phyloP scores from a whole-genome alignment of 2,797 vertebrate species.

The Hippopotamyrus pictus region DNA sequence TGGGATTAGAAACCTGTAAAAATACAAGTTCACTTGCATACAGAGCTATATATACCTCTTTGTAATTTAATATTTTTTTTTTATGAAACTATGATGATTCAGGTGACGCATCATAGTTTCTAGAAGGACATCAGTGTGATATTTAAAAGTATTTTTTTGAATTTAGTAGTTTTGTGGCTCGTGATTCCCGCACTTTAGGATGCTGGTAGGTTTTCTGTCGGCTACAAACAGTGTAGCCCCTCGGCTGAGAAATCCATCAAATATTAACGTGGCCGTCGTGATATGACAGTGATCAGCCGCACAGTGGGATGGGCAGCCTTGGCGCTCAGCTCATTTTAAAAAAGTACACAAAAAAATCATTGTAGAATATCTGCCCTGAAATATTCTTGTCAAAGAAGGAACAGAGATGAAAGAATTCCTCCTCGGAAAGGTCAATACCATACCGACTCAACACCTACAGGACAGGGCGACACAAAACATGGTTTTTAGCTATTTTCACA shows the following conservation, averaged over 20 bases:
- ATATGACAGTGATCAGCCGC: neutral
- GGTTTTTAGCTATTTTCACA: neutral
- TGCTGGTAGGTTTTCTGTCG: neutral
- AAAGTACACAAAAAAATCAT: conserved; percentile 66
- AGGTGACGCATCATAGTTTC: neutral
- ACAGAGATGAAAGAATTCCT: conserved; percentile 63
- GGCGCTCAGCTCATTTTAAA: conserved; percentile 40
- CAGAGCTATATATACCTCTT: neutral
- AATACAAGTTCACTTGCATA: neutral
- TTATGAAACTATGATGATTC: neutral
- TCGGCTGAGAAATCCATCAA: conserved; percentile 8
- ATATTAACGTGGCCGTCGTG: conserved; percentile 1
- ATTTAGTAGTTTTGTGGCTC: neutral
- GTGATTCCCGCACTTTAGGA: neutral
- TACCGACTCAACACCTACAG: conserved; percentile 58
- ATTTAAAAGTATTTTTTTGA: neutral
- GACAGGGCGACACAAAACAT: conserved; percentile 12
- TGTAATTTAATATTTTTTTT: neutral
- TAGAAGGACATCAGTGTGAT: neutral
- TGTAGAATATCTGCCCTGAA: conserved; percentile 59
- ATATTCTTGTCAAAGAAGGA: conserved; percentile 62
- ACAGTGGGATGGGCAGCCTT: neutral
- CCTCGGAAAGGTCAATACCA: conserved; percentile 52
- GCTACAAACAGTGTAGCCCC: neutral
- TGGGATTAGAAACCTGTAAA: neutral